Percentiles rank a stretch among this genome's conserved stretches.
These are phyloP conservation scores for Calidris pygmaea DNA, from an alignment of 2,113 vertebrate genomes.

Conservation along the genomic window DNA sequence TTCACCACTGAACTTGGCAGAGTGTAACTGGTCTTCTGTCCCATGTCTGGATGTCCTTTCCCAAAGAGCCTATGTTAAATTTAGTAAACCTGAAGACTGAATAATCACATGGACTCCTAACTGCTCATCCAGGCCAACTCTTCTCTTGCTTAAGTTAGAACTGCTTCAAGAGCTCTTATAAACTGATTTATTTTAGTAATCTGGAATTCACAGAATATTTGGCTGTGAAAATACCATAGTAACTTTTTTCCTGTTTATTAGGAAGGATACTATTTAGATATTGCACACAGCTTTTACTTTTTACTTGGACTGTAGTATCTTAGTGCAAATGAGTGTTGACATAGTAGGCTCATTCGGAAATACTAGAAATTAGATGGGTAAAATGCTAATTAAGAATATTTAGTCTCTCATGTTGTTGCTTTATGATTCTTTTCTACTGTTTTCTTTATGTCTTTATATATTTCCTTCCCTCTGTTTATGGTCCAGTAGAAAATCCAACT, in stretches of 20 bases:
- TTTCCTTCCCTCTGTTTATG: not conserved
- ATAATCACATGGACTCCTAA: not conserved
- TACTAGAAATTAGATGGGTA: not conserved
- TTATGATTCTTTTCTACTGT: not conserved
- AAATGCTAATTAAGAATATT: not conserved
- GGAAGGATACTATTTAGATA: not conserved
- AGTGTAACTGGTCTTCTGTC: not conserved
- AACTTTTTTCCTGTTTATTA: not conserved
- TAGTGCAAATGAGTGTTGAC: not conserved
- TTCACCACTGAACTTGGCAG: not conserved
- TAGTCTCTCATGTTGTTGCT: not conserved
- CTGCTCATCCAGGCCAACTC: not conserved
- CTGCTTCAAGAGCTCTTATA: not conserved
- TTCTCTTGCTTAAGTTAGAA: conserved; percentile 2
- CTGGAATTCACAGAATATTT: not conserved
- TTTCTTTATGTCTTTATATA: not conserved
- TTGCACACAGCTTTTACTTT: not conserved
- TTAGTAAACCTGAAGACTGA: not conserved
- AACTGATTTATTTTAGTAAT: conserved; percentile 7
- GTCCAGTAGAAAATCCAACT: not conserved
- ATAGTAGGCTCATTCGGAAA: not conserved
- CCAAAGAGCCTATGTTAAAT: not conserved
- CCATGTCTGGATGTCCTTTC: not conserved
- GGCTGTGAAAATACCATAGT: not conserved
- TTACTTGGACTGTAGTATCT: not conserved